These are phyloP conservation scores for Lymantria monacha DNA, from an alignment of 2,888 invertebrate genomes.

Conservation along the genomic window DNA sequence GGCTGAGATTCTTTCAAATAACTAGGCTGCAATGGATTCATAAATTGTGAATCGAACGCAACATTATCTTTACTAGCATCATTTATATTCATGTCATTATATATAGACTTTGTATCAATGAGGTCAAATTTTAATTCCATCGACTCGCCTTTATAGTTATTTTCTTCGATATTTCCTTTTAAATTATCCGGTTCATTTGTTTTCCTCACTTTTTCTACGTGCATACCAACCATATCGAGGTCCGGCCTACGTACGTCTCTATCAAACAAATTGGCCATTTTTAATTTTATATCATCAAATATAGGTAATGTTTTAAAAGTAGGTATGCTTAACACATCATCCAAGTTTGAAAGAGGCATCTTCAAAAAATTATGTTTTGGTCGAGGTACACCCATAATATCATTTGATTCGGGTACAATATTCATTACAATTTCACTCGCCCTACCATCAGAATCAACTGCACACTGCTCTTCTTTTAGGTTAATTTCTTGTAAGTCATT, in stretches of 20 bases:
- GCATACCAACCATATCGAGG: not conserved
- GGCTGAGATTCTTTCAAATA: not conserved
- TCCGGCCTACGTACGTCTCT: constrained; percentile 2
- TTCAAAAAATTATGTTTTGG: constrained; percentile 20
- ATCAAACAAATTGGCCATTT: constrained; percentile 39
- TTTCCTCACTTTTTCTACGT: not conserved
- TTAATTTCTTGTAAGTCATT: constrained; percentile 10
- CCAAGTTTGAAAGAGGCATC: constrained; percentile 17
- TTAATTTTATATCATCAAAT: constrained; percentile 40
- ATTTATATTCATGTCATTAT: not conserved
- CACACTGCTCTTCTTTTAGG: constrained; percentile 4
- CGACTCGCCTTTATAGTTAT: not conserved
- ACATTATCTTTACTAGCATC: not conserved
- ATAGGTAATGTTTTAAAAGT: constrained; percentile 26
- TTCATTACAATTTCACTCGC: constrained; percentile 47
- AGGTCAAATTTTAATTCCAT: not conserved
- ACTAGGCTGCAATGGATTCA: not conserved
- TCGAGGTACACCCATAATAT: constrained; percentile 16
- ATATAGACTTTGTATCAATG: not conserved
- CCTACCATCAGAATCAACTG: constrained; percentile 43
- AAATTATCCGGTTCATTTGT: not conserved
- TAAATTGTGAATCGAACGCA: not conserved
- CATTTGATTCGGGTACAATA: constrained; percentile 21
- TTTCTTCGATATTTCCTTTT: not conserved
- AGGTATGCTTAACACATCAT: constrained; percentile 23